Evolutionary conservation across 2,113 vertebrate species (phyloP).

Genomic region (Lichenostomus cassidix): DNA sequence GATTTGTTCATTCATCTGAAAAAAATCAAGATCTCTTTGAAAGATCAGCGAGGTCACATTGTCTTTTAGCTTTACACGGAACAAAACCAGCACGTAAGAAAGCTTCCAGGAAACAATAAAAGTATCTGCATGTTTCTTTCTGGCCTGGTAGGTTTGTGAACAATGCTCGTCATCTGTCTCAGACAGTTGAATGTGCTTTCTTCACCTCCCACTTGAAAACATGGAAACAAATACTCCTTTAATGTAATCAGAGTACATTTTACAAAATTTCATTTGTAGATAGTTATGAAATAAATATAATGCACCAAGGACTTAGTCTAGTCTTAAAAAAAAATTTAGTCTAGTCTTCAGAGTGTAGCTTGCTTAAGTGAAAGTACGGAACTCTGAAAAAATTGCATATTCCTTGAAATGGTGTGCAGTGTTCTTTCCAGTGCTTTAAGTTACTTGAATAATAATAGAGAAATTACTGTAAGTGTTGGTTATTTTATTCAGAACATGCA

Average conservation of each 20-base stretch:
- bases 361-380: neutral
- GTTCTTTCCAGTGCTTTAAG: neutral
- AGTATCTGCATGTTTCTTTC: neutral
- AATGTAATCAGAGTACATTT: neutral
- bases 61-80: neutral
- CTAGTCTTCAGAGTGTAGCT: neutral
- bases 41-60: constrained; percentile 7
- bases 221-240: neutral
- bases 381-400: neutral
- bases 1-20: constrained; percentile 34
- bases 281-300: neutral
- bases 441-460: neutral
- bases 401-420: neutral
- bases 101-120: constrained; percentile 27
- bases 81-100: neutral
- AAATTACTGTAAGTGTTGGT: neutral
- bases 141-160: neutral
- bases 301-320: neutral
- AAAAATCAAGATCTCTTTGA: constrained; percentile 29
- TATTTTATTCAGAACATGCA: neutral
- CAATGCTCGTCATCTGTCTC: neutral
- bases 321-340: neutral
- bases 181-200: neutral
- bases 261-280: neutral
- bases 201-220: neutral